Base-by-base conservation (phyloP, 2,797 vertebrate species). In the Cephalopachus bancanus region DNA sequence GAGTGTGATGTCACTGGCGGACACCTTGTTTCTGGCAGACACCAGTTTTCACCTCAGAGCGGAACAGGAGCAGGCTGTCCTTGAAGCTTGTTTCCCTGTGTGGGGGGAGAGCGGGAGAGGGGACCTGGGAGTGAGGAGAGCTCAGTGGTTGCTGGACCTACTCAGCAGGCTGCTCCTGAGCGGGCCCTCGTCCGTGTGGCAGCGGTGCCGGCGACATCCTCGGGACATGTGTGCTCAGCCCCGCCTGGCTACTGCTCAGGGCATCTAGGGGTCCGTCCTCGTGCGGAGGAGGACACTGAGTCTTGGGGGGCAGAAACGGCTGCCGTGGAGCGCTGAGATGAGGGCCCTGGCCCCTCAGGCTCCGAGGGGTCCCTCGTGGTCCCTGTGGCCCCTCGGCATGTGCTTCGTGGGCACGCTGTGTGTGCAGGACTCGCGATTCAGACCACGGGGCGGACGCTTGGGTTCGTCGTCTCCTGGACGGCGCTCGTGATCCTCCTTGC, bases 291-390 rank as follows among this genome's bases (percentile, higher is more conserved):
- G 57, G 84, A 19, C 30, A 4, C 4, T 65, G 57, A 59, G 10
- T 24, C 67, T 81, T 30, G 22, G 59, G 75, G 74, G 64, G 33
- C 57, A 85, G 26, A 84, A 60, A 33, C 8, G 6, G 20, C 67
- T 37, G 0, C 24, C 28, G 1, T 0, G 16, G 16, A 7, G 24
- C 22, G 14, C 53, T 7, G 7, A 76, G 67, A 16, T 16, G 44
- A 26, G 24, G 53, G 11, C 10, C 53, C 28, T n/a, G 57, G 57
- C 12, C 28, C 7, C 0, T 7, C 12, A 33, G 53, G 53, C 55
- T 16, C n/a, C 7, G 0, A 81, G 65, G 24, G 22, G 22, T 3
- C 30, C 6, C 0, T 24, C 62, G 22, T 5, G 2, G 19, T 30
- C 44, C 37, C 5, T 69, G 7, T 14, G 55, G 10, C n/a, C 22